These are phyloP conservation scores for Peucedramus taeniatus DNA, from an alignment of 2,113 vertebrate species.

Conservation along the genomic window DNA sequence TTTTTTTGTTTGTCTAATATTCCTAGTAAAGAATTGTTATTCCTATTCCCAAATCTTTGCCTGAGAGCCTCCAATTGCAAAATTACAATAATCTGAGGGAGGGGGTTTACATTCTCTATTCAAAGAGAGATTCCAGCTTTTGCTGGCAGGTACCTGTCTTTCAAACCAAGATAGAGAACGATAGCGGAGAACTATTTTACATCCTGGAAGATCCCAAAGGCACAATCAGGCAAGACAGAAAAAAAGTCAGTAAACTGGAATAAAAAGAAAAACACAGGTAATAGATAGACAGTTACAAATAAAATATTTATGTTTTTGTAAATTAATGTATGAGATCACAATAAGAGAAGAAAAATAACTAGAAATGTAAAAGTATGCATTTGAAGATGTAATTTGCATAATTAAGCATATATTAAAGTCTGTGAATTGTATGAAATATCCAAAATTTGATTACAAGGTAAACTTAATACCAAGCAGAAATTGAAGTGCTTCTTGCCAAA, in stretches of 20 bases:
- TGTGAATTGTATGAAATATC: neutral
- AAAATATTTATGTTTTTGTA: neutral
- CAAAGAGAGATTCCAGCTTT: no score
- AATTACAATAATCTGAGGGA: no score
- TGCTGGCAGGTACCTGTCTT: no score
- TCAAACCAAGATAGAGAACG: neutral
- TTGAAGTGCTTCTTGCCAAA: neutral
- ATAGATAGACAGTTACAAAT: neutral
- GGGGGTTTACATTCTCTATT: no score
- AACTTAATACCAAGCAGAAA: neutral
- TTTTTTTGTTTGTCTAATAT: no score
- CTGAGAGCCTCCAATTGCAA: no score
- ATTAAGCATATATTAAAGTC: neutral
- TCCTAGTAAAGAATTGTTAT: no score
- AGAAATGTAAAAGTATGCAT: neutral
- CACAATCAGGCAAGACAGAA: neutral
- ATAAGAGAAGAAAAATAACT: neutral
- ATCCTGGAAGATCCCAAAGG: neutral
- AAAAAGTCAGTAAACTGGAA: neutral
- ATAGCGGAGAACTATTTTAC: neutral
- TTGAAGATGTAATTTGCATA: neutral
- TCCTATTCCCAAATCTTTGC: no score
- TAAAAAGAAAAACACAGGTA: rapidly evolving
- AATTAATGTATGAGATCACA: neutral
- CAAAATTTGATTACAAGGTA: neutral